These are phyloP conservation scores for Galendromus occidentalis DNA, from an alignment of 1,140 invertebrate species.

Conservation along the genomic window DNA sequence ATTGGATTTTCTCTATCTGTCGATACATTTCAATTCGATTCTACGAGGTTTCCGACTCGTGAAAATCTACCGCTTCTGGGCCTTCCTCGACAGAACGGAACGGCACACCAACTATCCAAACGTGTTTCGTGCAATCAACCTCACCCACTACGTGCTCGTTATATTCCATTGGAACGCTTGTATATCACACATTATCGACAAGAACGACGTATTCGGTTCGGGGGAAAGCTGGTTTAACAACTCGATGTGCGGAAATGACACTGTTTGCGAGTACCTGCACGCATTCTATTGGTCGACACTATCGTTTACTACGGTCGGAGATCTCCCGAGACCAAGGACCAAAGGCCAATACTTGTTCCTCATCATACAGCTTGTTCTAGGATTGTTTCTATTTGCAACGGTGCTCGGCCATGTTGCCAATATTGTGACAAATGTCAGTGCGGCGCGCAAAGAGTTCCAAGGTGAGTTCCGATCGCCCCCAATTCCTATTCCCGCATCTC, in stretches of 20 bases:
- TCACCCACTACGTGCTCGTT: conserved; percentile 88
- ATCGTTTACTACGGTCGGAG: conserved; percentile 68
- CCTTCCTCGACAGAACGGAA: conserved; percentile 93
- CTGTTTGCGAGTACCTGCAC: conserved; percentile 82
- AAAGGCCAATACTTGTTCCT: conserved; percentile 79
- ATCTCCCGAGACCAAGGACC: conserved; percentile 44
- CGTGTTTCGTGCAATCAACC: conserved; percentile 70
- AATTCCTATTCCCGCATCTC: too few species aligned
- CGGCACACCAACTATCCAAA: conserved; percentile 97
- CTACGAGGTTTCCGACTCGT: conserved; percentile 86
- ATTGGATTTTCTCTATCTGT: conserved; percentile 91
- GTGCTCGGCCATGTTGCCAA: conserved; percentile 83
- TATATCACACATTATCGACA: conserved; percentile 84
- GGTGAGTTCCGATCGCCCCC: conserved; percentile 38
- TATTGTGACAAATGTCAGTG: conserved; percentile 82
- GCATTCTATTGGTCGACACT: conserved; percentile 96
- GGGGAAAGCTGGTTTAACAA: conserved; percentile 53
- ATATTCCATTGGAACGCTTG: conserved; percentile 99
- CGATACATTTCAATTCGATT: conserved; percentile 93
- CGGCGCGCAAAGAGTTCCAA: conserved; percentile 83
- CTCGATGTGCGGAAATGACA: conserved; percentile 46
- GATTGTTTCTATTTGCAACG: conserved; percentile 70
- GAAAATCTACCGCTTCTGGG: conserved; percentile 95
- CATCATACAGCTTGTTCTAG: conserved; percentile 68
- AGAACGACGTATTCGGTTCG: conserved; percentile 76